These are phyloP conservation scores for Tetramorium simillimum DNA, from an alignment of 1,140 invertebrate species.

Conservation along the genomic window DNA sequence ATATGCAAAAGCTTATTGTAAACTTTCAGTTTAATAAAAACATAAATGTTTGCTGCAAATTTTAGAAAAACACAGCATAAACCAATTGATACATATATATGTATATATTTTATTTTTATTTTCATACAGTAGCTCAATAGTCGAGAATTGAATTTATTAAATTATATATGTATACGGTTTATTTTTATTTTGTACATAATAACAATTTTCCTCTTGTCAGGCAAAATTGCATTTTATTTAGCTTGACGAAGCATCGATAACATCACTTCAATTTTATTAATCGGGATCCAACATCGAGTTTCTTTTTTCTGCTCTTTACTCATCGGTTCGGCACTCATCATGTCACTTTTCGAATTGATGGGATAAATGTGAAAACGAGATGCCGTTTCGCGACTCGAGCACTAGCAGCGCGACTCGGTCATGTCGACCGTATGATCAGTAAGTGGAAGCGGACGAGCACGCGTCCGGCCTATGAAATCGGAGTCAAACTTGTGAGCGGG, in stretches of 20 bases:
- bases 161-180: not conserved
- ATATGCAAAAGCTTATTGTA: not conserved
- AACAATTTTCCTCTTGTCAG: not conserved
- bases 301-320: not conserved
- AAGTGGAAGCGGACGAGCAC: slow-evolving; percentile 47
- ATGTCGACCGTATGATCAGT: slow-evolving; percentile 44
- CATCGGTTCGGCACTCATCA: not conserved
- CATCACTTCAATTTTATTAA: slow-evolving; percentile 40
- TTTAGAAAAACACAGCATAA: not conserved
- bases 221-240: slow-evolving; percentile 13
- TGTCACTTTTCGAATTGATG: slow-evolving; percentile 15
- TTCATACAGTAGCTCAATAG: not conserved
- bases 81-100: not conserved
- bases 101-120: not conserved
- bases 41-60: not conserved
- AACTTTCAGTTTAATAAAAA: slow-evolving; percentile 1
- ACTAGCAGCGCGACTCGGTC: slow-evolving; percentile 12
- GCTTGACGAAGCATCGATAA: not conserved
- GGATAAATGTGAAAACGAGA: slow-evolving; percentile 70
- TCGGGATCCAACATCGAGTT: not conserved
- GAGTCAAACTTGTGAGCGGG: slow-evolving; percentile 29
- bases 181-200: not conserved
- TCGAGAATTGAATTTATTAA: slow-evolving; percentile 3
- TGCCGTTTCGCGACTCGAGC: slow-evolving; percentile 24
- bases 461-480: slow-evolving; percentile 61